Evolutionary conservation across 1,140 invertebrate genomes (phyloP), one percentile per base, ranked within the genome.

Genomic region (Drosophila ogumai): DNA sequence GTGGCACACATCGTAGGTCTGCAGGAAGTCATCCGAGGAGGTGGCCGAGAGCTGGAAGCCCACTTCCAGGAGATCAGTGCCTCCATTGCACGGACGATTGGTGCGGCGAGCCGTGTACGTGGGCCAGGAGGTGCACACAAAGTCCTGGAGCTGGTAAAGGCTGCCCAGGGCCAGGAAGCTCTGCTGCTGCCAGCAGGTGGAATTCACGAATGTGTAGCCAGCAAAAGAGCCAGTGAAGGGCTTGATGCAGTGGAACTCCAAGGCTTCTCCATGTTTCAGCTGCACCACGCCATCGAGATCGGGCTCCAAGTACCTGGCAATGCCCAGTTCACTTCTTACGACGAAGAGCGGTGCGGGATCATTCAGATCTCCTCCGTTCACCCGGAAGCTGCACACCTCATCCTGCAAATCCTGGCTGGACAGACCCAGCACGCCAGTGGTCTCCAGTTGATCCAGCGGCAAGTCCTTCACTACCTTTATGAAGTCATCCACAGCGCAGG

Each of bases 401-500:
- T 54, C n/a, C 1, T 55, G 43, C 60, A 46, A 22, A 10, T 13
- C 6, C 4, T 19, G 76, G 67, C 36, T 87, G 81, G 6, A 25
- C 0, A 90, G 17, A 2, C 85, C 85, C 15, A 90, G 49, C 0
- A 90, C 36, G 4, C 85, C 85, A 0, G 66, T 79, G 6, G 85
- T 90, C 0, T 69, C 4, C 25, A 90, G 47, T 9, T 90, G 55
- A 19, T 75, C 55, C 28, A 79, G 94, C 8, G 90, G 85, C 34
- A 92, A 52, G 41, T 93, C 92, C 0, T 90, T 91, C 8, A 96
- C 93, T 3, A 90, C 79, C 54, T 87, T 92, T 31, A 93, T 93
- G 69, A 96, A 94, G 49, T 95, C 94, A 17, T 93, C 85, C 15
- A 96, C 93, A 6, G 92, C 91, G 81, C 96, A 96, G 40, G 95